Conservation (phyloP, 2,888 invertebrate genomes). For the Drosophila dives region DNA sequence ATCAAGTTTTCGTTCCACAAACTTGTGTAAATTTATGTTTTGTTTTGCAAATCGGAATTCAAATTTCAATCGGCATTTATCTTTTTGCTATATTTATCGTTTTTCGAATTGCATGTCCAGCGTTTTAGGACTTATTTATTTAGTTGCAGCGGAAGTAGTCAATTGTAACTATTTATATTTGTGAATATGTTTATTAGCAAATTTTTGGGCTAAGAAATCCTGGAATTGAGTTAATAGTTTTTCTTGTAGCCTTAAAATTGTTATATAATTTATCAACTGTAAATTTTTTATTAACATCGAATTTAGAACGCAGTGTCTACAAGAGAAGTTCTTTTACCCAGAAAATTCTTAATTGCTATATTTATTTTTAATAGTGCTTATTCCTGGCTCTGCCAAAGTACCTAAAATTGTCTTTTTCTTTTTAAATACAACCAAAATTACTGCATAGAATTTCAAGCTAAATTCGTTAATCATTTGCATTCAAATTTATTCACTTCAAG, state of each 20-base stretch:
- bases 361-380: background rate
- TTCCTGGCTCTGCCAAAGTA: background rate
- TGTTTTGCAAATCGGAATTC: background rate
- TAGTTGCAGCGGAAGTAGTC: background rate
- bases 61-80: background rate
- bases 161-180: background rate
- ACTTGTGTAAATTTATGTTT: background rate
- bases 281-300: background rate
- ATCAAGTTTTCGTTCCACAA: background rate
- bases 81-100: background rate
- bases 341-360: background rate
- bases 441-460: background rate
- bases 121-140: background rate
- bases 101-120: background rate
- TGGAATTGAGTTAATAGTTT: background rate
- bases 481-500: constrained; percentile 6
- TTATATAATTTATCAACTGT: background rate
- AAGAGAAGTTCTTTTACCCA: too few species aligned
- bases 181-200: background rate
- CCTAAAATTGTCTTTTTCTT: background rate
- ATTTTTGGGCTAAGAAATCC: background rate
- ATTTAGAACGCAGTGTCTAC: background rate
- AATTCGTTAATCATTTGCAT: background rate
- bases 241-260: too few species aligned
- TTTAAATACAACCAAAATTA: constrained; percentile 7